Evolutionary conservation across 1,140 invertebrate genomes (phyloP), one percentile per base, ranked within the genome.

Genomic region (Thalassaphorura encarpata): DNA sequence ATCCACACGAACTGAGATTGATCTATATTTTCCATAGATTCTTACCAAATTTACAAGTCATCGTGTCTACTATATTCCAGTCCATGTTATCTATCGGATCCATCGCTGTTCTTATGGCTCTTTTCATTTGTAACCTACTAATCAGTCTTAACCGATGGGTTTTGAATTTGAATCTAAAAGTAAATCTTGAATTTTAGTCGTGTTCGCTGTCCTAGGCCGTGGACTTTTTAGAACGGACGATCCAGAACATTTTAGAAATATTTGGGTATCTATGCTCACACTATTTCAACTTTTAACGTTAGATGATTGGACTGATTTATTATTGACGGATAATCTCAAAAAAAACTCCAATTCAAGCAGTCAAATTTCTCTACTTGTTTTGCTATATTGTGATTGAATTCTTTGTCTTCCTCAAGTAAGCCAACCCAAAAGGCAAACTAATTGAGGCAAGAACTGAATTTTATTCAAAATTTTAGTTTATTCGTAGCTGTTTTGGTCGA

Each of bases 401-500:
- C 47, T 69, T 69, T 54, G 66, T 69, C 16, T 69, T 69, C 56
- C 54, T 69, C 15, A 69, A 69, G 62, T 63, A 55, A 52, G 45
- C 8, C 3, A 19, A 29, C 11, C 15, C 15, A 45, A 4, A 24
- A 19, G 4, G 15, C 8, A 27, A n/a, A 5, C 3, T 16, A 43
- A 13, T 33, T 13, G 11, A 21, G 23, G 36, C 13, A 47, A 13
- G 18, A 11, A 36, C 2, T 29, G 29, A 2, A 24, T 28, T 13
- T 6, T 16, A 23, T 39, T 52, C 48, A 31, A 3, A 1, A n/a
- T 49, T 51, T 16, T 23, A 63, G 61, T 52, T 51, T 69, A 13
- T 67, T 69, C 40, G 67, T 69, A 3, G 68, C 68, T 26, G 68
- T 69, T 15, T 46, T 69, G 45, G 68, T 69, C 5, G 68, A 69